phyloP scores from a whole-genome alignment of 2,797 vertebrate species.

The Rhadinocentrus ornatus region DNA sequence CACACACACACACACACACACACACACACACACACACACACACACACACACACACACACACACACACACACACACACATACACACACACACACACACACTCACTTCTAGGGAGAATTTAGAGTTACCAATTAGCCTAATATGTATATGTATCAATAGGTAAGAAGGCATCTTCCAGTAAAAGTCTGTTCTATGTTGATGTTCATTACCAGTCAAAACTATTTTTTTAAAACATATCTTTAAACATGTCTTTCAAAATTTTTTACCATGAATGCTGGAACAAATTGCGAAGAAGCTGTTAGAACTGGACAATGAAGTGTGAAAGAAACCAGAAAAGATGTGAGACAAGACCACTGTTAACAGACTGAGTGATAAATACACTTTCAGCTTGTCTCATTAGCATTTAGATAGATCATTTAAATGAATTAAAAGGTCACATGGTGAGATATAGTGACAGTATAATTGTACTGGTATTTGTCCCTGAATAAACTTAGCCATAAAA shows the following conservation, averaged over 20 bases:
- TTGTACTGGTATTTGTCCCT: constrained; percentile 34
- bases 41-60: no score
- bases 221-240: neutral
- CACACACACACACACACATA: no score
- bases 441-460: constrained; percentile 47
- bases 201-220: neutral
- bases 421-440: constrained; percentile 65
- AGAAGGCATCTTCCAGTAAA: neutral
- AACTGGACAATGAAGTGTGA: neutral
- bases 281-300: neutral
- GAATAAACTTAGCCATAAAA: constrained; percentile 49
- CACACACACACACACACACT: no score
- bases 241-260: neutral
- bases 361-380: constrained; percentile 6
- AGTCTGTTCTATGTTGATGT: neutral
- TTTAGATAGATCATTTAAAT: constrained; percentile 65
- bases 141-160: neutral
- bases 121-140: no score
- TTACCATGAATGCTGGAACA: neutral
- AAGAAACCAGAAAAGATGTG: neutral
- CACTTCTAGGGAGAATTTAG: no score
- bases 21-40: no score
- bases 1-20: no score
- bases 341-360: neutral
- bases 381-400: constrained; percentile 70